Evolutionary conservation across 2,797 vertebrate species (phyloP), one percentile per base, ranked within the genome.

Genomic region (Buceros bicornis): DNA sequence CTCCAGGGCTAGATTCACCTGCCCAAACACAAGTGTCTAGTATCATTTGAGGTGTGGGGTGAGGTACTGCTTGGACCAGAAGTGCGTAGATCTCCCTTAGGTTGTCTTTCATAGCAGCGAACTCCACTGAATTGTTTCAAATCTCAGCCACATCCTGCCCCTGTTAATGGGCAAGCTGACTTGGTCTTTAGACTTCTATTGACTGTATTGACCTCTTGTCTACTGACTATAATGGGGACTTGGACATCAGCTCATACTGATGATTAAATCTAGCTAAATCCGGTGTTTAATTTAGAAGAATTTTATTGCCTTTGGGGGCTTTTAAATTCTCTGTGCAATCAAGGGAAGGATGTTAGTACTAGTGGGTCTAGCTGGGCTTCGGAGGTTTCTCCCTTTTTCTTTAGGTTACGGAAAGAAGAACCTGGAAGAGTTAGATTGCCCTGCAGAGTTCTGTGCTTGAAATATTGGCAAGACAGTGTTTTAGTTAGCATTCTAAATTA

Each of bases 281-380:
- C 84, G n/a, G 10, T 87, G 40, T 35, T 82, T 92, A 85, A 87
- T 82, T 89, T 82, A 72, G 54, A 83, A 84, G 13, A 76, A 92
- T 66, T 69, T 84, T 48, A 73, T 73, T 91, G 60, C 40, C 50
- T 35, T 87, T 56, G 11, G 28, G 57, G 78, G 12, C 56, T 85
- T 92, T 93, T 85, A 92, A 87, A 85, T 85, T 77, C 42, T 80
- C 43, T 29, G 2, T 58, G 29, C 40, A 80, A 81, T 90, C 79
- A 91, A 17, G 56, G 29, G 22, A 61, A 74, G 83, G 67, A 74
- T 70, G n/a, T 86, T 74, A 78, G 6, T 64, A n/a, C 43, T 80
- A 33, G 33, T 79, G 43, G 12, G n/a, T 66, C 42, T 69, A 48
- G 29, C 40, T 64, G 64, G 28, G n/a, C 29, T 92, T 85, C 67